These are phyloP conservation scores for Brachionus manjavacas DNA, from an alignment of 1,140 invertebrate species.

Conservation along the genomic window DNA sequence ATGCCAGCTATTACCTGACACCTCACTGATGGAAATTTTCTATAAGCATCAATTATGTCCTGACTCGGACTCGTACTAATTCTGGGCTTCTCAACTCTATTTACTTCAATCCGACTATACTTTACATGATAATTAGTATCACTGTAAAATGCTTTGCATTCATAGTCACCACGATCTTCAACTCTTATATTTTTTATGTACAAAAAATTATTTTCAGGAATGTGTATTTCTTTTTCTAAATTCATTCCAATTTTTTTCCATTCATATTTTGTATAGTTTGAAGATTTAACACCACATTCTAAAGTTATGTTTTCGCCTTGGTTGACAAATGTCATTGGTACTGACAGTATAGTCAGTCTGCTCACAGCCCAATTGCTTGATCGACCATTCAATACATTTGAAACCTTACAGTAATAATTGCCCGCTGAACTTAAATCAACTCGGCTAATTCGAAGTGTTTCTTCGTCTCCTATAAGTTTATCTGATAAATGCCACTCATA, in stretches of 20 bases:
- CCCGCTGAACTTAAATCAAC: not conserved
- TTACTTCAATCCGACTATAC: constrained; percentile 24
- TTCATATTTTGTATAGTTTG: not conserved
- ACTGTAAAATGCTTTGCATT: not conserved
- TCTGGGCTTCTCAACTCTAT: not conserved
- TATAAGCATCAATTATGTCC: not conserved
- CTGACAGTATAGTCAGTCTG: not conserved
- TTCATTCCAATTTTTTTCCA: constrained; percentile 29
- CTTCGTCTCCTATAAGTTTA: not conserved
- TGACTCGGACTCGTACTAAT: not conserved
- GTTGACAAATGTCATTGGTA: not conserved
- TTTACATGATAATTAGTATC: not conserved
- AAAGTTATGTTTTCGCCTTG: not conserved
- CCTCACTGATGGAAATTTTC: not conserved
- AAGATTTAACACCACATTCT: not conserved
- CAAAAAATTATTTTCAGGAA: not conserved
- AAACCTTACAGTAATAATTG: not conserved
- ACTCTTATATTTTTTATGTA: not conserved
- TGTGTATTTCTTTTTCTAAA: not conserved
- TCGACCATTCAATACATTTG: not conserved
- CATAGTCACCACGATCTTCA: constrained; percentile 31
- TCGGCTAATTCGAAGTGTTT: not conserved
- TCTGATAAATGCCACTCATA: not conserved
- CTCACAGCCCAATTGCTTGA: not conserved
- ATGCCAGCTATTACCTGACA: not conserved